A percentile compares a stretch with the other conserved stretches of the same genome.
These are phyloP conservation scores for Poecilia picta DNA, from an alignment of 2,797 vertebrate species.

Conservation along the genomic window DNA sequence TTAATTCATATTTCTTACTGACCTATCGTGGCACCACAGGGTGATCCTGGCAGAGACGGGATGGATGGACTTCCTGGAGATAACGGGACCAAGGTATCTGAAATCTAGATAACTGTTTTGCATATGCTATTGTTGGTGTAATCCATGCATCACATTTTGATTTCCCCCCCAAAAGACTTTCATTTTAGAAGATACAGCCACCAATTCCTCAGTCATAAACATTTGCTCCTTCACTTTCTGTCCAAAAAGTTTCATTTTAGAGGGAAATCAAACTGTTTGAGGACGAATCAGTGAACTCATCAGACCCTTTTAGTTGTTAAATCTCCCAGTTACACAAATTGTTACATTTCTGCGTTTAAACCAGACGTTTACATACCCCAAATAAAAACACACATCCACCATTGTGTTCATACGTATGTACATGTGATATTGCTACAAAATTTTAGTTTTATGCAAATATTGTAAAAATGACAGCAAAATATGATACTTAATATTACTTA, in stretches of 20 bases:
- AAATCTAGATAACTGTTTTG: neutral
- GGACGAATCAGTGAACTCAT: no score
- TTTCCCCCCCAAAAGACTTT: neutral
- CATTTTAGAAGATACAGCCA: neutral
- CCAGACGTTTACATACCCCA: no score
- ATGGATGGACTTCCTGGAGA: conserved; percentile 74
- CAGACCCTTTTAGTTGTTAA: no score
- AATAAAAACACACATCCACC: no score
- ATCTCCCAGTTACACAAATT: no score
- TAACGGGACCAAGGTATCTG: conserved; percentile 76
- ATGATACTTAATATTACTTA: neutral
- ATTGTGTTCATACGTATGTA: no score
- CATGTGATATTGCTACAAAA: no score
- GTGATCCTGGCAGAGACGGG: conserved; percentile 73
- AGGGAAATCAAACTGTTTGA: no score
- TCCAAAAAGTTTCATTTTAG: no score
- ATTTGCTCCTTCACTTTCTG: neutral
- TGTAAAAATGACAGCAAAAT: neutral
- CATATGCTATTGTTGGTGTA: neutral
- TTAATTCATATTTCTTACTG: conserved; percentile 3
- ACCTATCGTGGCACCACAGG: conserved; percentile 60
- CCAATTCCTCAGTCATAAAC: neutral
- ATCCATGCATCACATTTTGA: neutral
- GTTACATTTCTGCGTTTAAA: no score
- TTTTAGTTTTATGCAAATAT: neutral